phyloP scores from a whole-genome alignment of 2,888 invertebrate species.

The Abscondita cerata region DNA sequence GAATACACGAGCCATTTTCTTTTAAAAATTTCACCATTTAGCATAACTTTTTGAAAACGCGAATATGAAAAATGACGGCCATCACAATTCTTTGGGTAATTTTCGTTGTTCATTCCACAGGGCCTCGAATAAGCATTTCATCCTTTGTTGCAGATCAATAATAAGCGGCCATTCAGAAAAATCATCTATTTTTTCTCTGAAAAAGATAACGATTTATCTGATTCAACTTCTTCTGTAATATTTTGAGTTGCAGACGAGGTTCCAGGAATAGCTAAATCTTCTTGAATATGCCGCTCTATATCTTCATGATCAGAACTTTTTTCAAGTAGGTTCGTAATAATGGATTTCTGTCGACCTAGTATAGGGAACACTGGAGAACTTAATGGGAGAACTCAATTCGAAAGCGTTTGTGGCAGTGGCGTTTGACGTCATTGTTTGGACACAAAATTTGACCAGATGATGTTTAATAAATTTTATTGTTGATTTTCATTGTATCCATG shows the following conservation, averaged over 20 bases:
- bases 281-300: not conserved
- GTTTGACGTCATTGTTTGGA: too few relatives aligned
- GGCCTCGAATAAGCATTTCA: not conserved
- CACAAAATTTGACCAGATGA: too few relatives aligned
- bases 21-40: slow-evolving; percentile 13
- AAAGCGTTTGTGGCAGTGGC: too few relatives aligned
- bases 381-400: too few relatives aligned
- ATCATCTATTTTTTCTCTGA: not conserved
- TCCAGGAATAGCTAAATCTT: not conserved
- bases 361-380: too few relatives aligned
- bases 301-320: not conserved
- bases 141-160: not conserved
- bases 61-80: slow-evolving; percentile 4
- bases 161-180: not conserved
- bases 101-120: slow-evolving; percentile 3
- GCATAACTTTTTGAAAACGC: slow-evolving; percentile 6
- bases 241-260: not conserved
- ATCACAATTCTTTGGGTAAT: not conserved
- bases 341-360: too few relatives aligned
- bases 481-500: too few relatives aligned
- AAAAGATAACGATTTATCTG: not conserved
- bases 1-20: slow-evolving; percentile 15
- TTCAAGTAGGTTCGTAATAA: not conserved
- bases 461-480: too few relatives aligned
- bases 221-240: not conserved